Base-by-base conservation (phyloP, 1,140 invertebrate genomes). In the Lordiphosa mommai region DNA sequence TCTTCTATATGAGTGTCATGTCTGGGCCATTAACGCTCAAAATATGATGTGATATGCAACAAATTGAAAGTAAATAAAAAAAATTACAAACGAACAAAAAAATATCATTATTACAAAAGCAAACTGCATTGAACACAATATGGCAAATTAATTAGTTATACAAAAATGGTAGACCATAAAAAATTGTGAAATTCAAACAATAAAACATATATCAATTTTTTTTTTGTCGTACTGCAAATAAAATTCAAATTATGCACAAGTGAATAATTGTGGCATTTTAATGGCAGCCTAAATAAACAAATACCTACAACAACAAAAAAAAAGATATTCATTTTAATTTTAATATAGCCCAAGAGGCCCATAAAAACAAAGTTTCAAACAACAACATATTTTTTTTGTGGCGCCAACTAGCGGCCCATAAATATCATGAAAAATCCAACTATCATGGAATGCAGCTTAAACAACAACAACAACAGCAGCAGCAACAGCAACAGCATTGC, bases 91-190 rank as follows among this genome's bases (percentile, higher is more conserved):
- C n/a, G n/a, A n/a, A n/a, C n/a, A n/a, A 56, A 66, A 64, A 55
- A 55, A 56, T 50, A 72, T 56, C 37, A 50, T 65, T 61, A 76
- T 82, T 66, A 51, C 66, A 68, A 72, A 77, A 52, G 63, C 58
- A 72, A 76, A 84, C 63, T 63, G 67, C 55, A 72, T 41, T 43
- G 52, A 57, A n/a, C 33, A 59, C 59, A 82, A 77, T 84, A 84
- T 82, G 79, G 72, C 72, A 77, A 84, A 84, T 84, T 84, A 84
- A 84, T 84, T 84, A 77, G 79, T 84, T 85, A 70, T 72, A 84
- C 72, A 66, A 65, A 77, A 85, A 72, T 70, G 77, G 77, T 13
- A 52, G 41, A 67, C 52, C 61, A 51, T 68, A 68, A 68, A 68
- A 68, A 58, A 55, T 20, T 59, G 67, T 66, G 57, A 58, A 80